Base-by-base conservation (phyloP, 1,140 invertebrate species). In the Halesus radiatus region DNA sequence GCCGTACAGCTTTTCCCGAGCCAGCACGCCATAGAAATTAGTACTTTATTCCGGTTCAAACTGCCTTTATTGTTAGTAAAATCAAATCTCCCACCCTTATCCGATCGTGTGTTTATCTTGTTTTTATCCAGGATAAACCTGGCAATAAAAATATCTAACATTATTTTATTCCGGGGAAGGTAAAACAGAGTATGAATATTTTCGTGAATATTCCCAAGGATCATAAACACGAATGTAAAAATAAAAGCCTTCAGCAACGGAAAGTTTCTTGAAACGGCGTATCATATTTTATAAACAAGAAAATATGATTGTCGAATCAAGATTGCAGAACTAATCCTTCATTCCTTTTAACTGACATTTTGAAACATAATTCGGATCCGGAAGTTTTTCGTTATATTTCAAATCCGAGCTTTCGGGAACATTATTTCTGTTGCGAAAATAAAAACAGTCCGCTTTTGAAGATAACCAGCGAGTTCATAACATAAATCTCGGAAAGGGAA, bases 1-100 rank as follows among this genome's bases (percentile, higher is more conserved):
- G 77, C 66, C 68, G 20, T 45, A 52, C 68, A 58, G 77, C 62
- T 68, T 72, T 66, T 52, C 45, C 70, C 45, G 16, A 22, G 52
- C 18, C 26, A 23, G n/a, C 72, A 66, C 58, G 60, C 73, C 29
- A 66, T 50, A 73, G 1, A 74, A 75, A 80, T 80, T 80, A 75
- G 54, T 75, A 50, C 32, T 56, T 76, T 56, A 26, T 53, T 76
- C 50, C 45, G 26, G 29, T 45, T 80, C 45, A n/a, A 32, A 26
- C 18, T 74, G 37, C 45, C 10, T 72, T 50, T 45, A 10, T 72
- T 50, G 50, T 45, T 45, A 45, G 3, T 16, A 72, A 66, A 72
- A 72, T 50, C 52, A 72, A 72, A 72, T 45, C 68, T 52, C 45
- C 29, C 45, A 18, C 18, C 37, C 37, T 72, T 72, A 72, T 72